A percentile compares a stretch with the other conserved stretches of the same genome.
phyloP scores from a whole-genome alignment of 2,888 invertebrate species.

The Penaeus monodon region DNA sequence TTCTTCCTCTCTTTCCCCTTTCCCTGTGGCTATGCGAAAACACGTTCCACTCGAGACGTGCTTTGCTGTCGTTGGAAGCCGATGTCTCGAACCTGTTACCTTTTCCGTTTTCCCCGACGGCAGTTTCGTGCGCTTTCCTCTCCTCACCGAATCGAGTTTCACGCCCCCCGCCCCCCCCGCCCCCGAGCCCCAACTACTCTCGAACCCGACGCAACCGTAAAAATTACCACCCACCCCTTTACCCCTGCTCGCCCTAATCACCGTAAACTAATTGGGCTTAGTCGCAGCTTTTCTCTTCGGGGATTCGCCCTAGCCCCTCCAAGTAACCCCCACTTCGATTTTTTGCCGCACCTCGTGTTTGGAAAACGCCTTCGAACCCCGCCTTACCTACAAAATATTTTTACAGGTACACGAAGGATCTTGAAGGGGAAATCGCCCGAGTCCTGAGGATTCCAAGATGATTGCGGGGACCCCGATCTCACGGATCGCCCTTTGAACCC shows the following conservation, averaged over 20 bases:
- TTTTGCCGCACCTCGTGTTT: neutral
- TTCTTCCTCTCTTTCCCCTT: neutral
- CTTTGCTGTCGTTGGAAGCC: no score
- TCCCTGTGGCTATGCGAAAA: neutral
- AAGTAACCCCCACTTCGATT: neutral
- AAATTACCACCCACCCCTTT: conserved; percentile 59
- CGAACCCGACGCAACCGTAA: conserved; percentile 55
- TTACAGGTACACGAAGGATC: conserved; percentile 52
- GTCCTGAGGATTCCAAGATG: conserved; percentile 44
- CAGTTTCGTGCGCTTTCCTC: no score
- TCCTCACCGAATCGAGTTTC: no score
- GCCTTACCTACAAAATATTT: conserved; percentile 57
- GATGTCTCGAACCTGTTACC: neutral
- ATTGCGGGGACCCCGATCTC: conserved; percentile 24
- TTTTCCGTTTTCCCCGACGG: neutral
- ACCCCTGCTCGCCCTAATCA: conserved; percentile 57
- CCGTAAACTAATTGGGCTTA: conserved; percentile 43
- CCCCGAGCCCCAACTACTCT: conserved; percentile 21
- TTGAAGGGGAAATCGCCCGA: conserved; percentile 40
- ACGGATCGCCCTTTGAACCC: conserved; percentile 38
- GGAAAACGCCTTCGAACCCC: conserved; percentile 20
- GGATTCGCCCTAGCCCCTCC: neutral
- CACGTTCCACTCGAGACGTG: no score
- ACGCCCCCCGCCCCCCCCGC: conserved; percentile 26
- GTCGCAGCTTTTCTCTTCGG: neutral